Evolutionary conservation across 37 sponge, comb jelly and placozoan genomes (phyloP).

Genomic region (Cliona cf. orientalis): DNA sequence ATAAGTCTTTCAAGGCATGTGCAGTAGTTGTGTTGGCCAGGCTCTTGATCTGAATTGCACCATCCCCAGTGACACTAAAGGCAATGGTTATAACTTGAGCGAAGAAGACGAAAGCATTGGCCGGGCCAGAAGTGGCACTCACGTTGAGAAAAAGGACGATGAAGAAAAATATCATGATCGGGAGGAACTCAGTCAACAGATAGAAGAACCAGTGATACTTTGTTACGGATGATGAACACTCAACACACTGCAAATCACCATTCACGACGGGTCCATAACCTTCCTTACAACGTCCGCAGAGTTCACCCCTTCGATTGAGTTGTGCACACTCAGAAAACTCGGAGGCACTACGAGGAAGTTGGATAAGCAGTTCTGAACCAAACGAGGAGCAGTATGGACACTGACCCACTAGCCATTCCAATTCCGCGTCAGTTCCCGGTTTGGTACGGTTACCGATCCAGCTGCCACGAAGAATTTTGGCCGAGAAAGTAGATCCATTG

Average conservation of each 20-base stretch:
- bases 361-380: background rate
- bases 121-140: conserved; percentile 61
- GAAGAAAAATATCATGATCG: conserved; percentile 47
- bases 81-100: conserved; percentile 53
- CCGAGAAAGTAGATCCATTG: background rate
- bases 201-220: conserved; percentile 44
- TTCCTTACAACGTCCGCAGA: conserved; percentile 67
- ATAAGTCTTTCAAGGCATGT: background rate
- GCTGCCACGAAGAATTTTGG: conserved; percentile 9
- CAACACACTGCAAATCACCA: conserved; percentile 17
- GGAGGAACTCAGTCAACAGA: conserved; percentile 49
- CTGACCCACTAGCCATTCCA: conserved; percentile 12
- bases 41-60: conserved; percentile 8
- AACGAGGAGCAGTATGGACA: conserved; percentile 23
- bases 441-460: conserved; percentile 54
- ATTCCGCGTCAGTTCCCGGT: background rate
- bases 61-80: conserved; percentile 47
- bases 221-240: conserved; percentile 1
- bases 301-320: conserved; percentile 38
- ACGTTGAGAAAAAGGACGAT: conserved; percentile 68
- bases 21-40: background rate
- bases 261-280: conserved; percentile 45
- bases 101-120: conserved; percentile 79
- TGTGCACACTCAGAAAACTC: background rate
- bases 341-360: conserved; percentile 1